Percentiles rank a stretch among this genome's conserved stretches.
Evolutionary conservation across 1,140 invertebrate species (phyloP).

Genomic region (Bombus huntii): DNA sequence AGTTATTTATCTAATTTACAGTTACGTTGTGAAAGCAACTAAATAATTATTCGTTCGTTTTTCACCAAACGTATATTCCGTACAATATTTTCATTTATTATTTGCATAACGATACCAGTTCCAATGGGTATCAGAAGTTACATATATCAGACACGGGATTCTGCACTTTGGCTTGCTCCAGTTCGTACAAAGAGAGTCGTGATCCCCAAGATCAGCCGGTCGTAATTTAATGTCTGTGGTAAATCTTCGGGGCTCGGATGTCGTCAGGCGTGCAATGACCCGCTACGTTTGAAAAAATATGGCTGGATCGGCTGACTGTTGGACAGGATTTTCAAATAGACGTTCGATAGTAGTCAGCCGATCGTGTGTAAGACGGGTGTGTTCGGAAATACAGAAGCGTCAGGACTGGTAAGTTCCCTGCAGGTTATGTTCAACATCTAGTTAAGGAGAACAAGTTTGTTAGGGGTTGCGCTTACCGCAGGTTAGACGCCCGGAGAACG

Average conservation of each 20-base stretch:
- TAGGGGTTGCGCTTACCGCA: conserved; percentile 25
- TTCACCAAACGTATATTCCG: too few relatives aligned
- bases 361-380: not conserved
- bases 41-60: too few relatives aligned
- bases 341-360: not conserved
- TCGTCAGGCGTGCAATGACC: conserved; percentile 42
- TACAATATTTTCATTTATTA: too few relatives aligned
- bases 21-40: too few relatives aligned
- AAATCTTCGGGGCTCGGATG: conserved; percentile 57
- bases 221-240: conserved; percentile 62
- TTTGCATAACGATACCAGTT: too few relatives aligned
- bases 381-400: conserved; percentile 20
- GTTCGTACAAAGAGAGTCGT: conserved; percentile 27
- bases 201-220: conserved; percentile 57
- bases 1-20: too few relatives aligned
- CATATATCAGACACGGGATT: not conserved
- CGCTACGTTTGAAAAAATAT: conserved; percentile 56
- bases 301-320: conserved; percentile 36
- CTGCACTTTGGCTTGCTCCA: not conserved
- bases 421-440: conserved; percentile 6
- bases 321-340: conserved; percentile 32
- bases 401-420: conserved; percentile 4
- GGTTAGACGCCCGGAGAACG: conserved; percentile 49
- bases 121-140: not conserved
- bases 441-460: conserved; percentile 55